Base-by-base conservation (phyloP, 1,140 invertebrate genomes). In the Spodoptera litura region DNA sequence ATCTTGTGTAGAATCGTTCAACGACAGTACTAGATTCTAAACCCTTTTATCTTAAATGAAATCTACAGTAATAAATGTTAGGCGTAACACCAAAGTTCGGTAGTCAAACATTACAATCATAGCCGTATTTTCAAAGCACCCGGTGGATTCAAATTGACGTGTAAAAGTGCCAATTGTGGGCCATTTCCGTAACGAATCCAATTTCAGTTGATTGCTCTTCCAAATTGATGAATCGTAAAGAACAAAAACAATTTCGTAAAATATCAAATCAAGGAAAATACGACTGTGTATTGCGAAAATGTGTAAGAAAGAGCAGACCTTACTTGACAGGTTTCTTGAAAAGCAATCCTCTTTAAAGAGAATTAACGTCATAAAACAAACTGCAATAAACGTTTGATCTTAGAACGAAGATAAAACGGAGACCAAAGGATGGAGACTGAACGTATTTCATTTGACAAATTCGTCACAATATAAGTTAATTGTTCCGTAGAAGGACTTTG, bases 221-320 rank as follows among this genome's bases (percentile, higher is more conserved):
- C 53, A 78, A 82, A 82, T 79, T 82, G 81, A 82, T 82, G 81
- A 82, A 82, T 82, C 81, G 75, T 82, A 80, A 82, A 82, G 75
- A 78, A 76, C 80, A 71, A 82, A 82, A 78, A 82, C 81, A 82
- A 82, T 82, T 82, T 82, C 62, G 78, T 55, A 61, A 77, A 77
- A 79, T 82, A 80, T 82, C 74, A 72, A 79, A 82, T 78, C 73
- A 79, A 70, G 51, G 77, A 53, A 76, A 80, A 80, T 66, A 75
- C 52, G 59, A 58, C 62, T 76, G 72, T 70, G 35, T 70, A 70
- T 75, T 71, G 59, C 9, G 62, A 78, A 59, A 71, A 70, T 78
- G 55, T 71, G 44, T 61, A 59, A 61, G 56, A 71, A 59, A 61
- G 56, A 71, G 20, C 53, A 35, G 74, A 62, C n/a, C 49, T 76